Evolutionary conservation across 2,888 invertebrate species (phyloP).

Genomic region (Pteria penguin): DNA sequence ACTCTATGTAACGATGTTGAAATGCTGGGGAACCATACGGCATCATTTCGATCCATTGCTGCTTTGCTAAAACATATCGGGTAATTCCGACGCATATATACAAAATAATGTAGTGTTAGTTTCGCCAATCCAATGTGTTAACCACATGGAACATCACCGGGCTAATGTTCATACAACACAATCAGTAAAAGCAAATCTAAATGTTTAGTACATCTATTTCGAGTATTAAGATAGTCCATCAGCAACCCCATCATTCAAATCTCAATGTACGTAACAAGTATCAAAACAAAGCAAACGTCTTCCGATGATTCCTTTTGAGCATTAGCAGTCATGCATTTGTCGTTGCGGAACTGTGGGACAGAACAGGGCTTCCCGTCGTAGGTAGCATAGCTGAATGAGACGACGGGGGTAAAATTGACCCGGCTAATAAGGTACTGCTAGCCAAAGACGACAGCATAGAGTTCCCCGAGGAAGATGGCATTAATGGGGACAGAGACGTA

Average conservation of each 20-base stretch:
- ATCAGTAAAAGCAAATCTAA: no score
- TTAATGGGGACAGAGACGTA: not conserved
- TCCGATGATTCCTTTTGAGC: slow-evolving; percentile 5
- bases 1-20: no score
- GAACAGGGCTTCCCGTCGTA: not conserved
- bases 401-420: not conserved
- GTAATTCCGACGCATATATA: no score
- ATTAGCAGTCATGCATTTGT: slow-evolving; percentile 7
- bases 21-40: no score
- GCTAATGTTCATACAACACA: no score
- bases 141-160: no score
- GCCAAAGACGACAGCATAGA: not conserved
- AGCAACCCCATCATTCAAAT: not conserved
- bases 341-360: not conserved
- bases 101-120: no score
- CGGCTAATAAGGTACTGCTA: not conserved
- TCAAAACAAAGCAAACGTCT: not conserved
- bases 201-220: no score
- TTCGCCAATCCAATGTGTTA: no score
- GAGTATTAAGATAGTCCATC: not conserved
- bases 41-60: no score
- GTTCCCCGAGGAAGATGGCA: not conserved
- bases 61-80: no score
- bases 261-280: not conserved
- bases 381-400: not conserved